These are phyloP conservation scores for Hydractinia symbiolongicarpus DNA, from an alignment of 30 jellyfish, hydroid and myxozoan species.

Conservation along the genomic window DNA sequence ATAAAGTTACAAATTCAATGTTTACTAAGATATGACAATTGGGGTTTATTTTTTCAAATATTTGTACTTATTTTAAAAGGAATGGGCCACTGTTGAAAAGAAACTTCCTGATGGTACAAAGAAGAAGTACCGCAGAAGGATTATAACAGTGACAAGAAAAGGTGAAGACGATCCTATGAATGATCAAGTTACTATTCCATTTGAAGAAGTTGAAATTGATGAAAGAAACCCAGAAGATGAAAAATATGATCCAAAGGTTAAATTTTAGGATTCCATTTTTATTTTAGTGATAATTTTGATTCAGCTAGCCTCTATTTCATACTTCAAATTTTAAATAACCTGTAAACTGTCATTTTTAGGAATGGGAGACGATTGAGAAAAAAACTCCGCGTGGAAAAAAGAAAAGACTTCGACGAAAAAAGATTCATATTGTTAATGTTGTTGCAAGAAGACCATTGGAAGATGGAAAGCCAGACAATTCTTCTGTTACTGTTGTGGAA, in stretches of 20 bases:
- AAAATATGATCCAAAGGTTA: slow-evolving; percentile 8
- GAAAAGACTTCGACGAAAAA: slow-evolving; percentile 40
- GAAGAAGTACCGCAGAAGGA: neutral
- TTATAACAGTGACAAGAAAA: neutral
- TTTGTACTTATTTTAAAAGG: slow-evolving; percentile 25
- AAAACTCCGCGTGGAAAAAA: slow-evolving; percentile 51
- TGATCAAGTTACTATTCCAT: slow-evolving; percentile 14
- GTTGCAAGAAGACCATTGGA: slow-evolving; percentile 23
- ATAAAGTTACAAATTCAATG: too few relatives aligned
- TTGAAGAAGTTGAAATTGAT: slow-evolving; percentile 27
- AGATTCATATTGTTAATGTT: slow-evolving; percentile 18
- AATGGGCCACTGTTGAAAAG: slow-evolving; percentile 63
- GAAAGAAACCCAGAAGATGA: slow-evolving; percentile 33
- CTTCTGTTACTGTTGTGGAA: neutral
- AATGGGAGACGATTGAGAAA: slow-evolving; percentile 61
- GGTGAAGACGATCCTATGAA: neutral
- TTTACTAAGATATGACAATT: too few relatives aligned
- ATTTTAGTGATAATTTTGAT: neutral
- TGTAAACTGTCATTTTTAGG: slow-evolving; percentile 19
- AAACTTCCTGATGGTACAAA: slow-evolving; percentile 3
- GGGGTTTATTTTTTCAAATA: too few relatives aligned
- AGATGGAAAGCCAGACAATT: neutral
- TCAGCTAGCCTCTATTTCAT: too few relatives aligned
- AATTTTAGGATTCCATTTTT: neutral
- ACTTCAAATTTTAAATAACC: too few relatives aligned